These are phyloP conservation scores for Paraescarpia echinospica DNA, from an alignment of 1,140 invertebrate genomes.

Conservation along the genomic window DNA sequence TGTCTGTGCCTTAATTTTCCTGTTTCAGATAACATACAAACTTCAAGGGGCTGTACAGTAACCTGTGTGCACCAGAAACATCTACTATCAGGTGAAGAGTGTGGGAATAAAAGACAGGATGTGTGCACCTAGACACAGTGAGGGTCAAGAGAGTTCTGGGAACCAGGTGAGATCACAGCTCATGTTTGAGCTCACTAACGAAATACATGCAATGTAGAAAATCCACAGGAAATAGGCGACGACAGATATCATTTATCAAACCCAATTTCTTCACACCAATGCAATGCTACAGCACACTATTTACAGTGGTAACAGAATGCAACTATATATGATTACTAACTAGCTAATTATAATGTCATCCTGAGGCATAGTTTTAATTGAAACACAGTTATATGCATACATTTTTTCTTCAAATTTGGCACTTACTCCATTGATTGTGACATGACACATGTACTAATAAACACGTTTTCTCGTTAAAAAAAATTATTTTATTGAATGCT, in stretches of 20 bases:
- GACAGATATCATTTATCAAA: background rate
- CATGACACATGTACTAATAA: too few species aligned
- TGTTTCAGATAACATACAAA: background rate
- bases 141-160: background rate
- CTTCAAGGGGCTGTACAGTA: too few species aligned
- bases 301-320: too few species aligned
- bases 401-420: too few species aligned
- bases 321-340: too few species aligned
- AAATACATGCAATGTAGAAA: background rate
- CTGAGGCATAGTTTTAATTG: too few species aligned
- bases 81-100: background rate
- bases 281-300: too few species aligned
- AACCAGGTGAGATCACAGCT: background rate
- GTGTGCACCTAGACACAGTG: background rate
- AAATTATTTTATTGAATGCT: too few species aligned
- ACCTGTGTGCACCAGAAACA: too few species aligned
- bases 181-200: background rate
- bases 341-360: slow-evolving; percentile 1
- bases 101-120: background rate
- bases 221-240: background rate
- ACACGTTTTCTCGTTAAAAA: too few species aligned
- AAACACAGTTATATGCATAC: too few species aligned
- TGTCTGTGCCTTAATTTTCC: background rate
- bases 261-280: background rate
- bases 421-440: too few species aligned